Percentiles rank a stretch among this genome's conserved stretches.
phyloP scores from a whole-genome alignment of 1,140 invertebrate species.

The Bombus confusus region DNA sequence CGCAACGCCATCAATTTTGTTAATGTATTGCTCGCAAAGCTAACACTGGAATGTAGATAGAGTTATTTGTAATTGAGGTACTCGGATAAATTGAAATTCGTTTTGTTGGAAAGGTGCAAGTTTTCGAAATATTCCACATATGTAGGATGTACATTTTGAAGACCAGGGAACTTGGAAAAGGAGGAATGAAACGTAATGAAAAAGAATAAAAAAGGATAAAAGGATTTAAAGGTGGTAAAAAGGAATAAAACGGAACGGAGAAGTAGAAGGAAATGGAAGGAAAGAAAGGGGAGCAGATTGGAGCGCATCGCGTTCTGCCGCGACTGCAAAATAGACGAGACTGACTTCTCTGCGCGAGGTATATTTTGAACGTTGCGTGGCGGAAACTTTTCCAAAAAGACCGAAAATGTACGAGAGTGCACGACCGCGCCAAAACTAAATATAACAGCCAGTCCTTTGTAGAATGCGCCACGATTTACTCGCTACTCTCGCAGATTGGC shows the following conservation, averaged over 20 bases:
- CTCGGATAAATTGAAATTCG: background rate
- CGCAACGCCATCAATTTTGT: constrained; percentile 33
- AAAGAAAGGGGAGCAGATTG: background rate
- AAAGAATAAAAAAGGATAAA: background rate
- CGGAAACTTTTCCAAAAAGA: constrained; percentile 78
- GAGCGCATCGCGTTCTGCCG: background rate
- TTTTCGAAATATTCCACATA: background rate
- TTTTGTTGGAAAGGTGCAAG: background rate
- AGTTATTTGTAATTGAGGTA: background rate
- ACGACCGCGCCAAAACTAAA: constrained; percentile 79
- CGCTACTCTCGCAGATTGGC: constrained; percentile 40
- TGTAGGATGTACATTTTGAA: no score
- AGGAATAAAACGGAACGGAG: background rate
- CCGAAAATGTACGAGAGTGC: constrained; percentile 71
- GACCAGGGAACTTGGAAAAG: no score
- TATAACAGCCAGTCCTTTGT: constrained; percentile 74
- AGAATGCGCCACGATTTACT: constrained; percentile 69
- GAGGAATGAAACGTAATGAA: background rate
- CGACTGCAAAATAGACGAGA: constrained; percentile 10
- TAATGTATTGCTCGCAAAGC: constrained; percentile 15
- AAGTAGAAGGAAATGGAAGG: background rate
- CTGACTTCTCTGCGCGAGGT: constrained; percentile 9
- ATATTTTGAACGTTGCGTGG: constrained; percentile 65
- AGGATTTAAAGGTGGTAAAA: background rate
- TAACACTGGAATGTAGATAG: background rate